Evolutionary conservation across 2,888 invertebrate species (phyloP), one percentile per base, ranked within the genome.

Genomic region (Chydorus sphaericus): DNA sequence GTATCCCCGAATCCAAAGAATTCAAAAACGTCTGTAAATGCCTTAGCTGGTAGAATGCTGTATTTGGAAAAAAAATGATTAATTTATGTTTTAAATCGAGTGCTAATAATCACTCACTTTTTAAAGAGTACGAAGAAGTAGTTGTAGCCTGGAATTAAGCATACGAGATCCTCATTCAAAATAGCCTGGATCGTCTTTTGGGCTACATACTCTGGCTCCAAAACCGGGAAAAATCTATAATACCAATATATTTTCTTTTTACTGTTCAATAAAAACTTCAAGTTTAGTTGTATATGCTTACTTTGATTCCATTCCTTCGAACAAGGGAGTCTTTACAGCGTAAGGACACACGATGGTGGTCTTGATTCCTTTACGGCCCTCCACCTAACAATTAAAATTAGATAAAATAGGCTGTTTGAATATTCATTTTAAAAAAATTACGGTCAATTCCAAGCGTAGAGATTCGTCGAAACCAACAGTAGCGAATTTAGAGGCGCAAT

Each of bases 291-390:
- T 33, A 11, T 11, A 10, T 39, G 39, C 39, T 10, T 67, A 82
- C 81, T 82, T 81, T 23, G 89, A 81, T 64, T 82, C 77, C 23
- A 90, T 89, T 62, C 91, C 86, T 58, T 85, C 85, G 69, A 97
- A 97, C 93, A 97, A 94, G 64, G 96, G 96, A 3, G 96, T 97
- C 69, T 92, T 87, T 62, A 96, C 93, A 69, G 89, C 94, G 73
- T 84, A 94, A 1, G 96, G 96, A 68, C 93, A 94, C 61, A 97
- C 82, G 38, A 85, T 82, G 1, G 93, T 92, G 0, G 91, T 89
- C 62, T 84, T 77, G 20, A 96, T 83, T 31, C 82, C 82, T 62
- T 77, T 62, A 49, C 68, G 67, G 2, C 68, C 68, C n/a, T 23
- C 52, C 31, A 51, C 44, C 51, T 52, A 39, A 33, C 10, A 33